Evolutionary conservation across 2,888 invertebrate genomes (phyloP), one percentile per base, ranked within the genome.

Genomic region (Watsonalla cultraria): DNA sequence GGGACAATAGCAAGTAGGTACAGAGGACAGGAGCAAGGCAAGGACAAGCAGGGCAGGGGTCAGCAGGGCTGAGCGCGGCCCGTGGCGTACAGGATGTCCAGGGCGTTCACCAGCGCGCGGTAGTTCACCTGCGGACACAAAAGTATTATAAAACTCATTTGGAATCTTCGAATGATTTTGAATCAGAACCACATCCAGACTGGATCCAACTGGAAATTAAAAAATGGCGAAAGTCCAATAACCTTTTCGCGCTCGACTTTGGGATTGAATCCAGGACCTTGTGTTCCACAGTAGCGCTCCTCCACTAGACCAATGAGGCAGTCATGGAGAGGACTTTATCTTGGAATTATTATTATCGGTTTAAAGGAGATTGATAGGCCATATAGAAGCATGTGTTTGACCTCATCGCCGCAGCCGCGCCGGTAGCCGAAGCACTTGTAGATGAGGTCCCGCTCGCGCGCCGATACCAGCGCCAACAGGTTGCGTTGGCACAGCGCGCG

Each of bases 381-480:
- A 24, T n/a, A 9, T 42, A 11, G 5, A 14, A 8, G 6, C 35
- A n/a, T n/a, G 5, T 9, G 14, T 6, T 0, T 7, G 34, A 90
- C 90, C 86, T 90, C 89, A 42, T 82, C 76, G 34, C 77, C 83
- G 57, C 86, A 84, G 65, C 94, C 94, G 59, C 94, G 92, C 66
- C 92, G 92, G 64, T 93, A 92, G 47, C 94, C 92, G 81, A 96
- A 96, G 81, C 95, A 95, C 82, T 95, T 95, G 84, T 93, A 93
- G 56, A 96, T 68, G n/a, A 93, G 83, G 55, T 94, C 93, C 15
- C 95, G 87, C 81, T 96, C 95, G 37, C 92, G 91, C 56, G 92
- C 91, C 51, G 94, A 94, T 53, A 96, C 84, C 67, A 93, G 79
- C 70, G 92, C 80, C 65, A 94, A 87, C 91, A 95, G 91, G 39